Evolutionary conservation across 2,888 invertebrate genomes (phyloP), one percentile per base, ranked within the genome.

Genomic region (Drosophila helvetica): DNA sequence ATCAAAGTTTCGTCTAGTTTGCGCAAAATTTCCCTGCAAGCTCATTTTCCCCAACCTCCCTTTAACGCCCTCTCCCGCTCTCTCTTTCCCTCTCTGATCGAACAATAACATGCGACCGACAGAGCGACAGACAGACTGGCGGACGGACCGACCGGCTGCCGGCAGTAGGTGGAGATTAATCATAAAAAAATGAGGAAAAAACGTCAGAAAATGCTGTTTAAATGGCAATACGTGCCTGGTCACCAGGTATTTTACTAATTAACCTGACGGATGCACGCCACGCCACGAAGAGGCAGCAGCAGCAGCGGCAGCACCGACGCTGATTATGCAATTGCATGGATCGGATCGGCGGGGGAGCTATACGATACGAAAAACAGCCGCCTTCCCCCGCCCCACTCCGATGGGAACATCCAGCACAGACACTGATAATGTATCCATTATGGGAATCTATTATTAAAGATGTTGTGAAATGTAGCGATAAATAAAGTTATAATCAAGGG

Each of bases 161-260:
- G 56, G 66, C 68, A 76, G 81, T 70, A 85, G 81, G 75, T 81
- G 82, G 75, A 85, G 79, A 82, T 79, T 82, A 79, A 85, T 81
- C 75, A 64, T 17, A 43, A 51, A 63, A 64, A 68, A 59, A 19
- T 46, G 8, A 48, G 43, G 42, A 50, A 67, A 48, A 67, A 55
- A 67, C 48, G 54, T 27, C 46, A 30, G 42, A 82, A 74, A 77
- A 77, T 75, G 78, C 80, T 79, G 74, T 79, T 82, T 75, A 78
- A 80, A 77, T 80, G 81, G 79, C 83, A 78, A 74, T 79, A 85
- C 81, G 82, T 85, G 86, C 80, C 81, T 63, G 82, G 82, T 82
- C 75, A 81, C 58, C 75, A 72, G 75, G 65, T 78, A 84, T 84
- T 75, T 82, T 66, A 68, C 81, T 77, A 81, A 85, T 82, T 85